phyloP scores from a whole-genome alignment of 2,113 vertebrate species.

The Labrus mixtus region DNA sequence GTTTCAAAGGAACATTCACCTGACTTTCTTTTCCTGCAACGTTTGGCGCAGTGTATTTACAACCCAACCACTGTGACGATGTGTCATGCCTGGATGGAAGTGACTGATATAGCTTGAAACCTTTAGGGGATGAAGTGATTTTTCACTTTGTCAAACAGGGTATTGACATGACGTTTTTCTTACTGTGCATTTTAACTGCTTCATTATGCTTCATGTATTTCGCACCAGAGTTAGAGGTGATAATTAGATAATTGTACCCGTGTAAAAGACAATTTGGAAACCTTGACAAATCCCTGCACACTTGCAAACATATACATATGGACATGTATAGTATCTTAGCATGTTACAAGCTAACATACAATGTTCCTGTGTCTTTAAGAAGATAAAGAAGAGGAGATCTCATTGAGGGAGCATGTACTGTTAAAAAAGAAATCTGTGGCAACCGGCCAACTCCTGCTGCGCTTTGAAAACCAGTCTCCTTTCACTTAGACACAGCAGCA shows the following conservation, averaged over 20 bases:
- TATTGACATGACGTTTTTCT: constrained; percentile 13
- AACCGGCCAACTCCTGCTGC: constrained; percentile 50
- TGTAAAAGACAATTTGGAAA: constrained; percentile 19
- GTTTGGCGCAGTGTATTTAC: constrained; percentile 32
- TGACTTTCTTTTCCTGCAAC: constrained; percentile 4
- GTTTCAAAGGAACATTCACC: neutral
- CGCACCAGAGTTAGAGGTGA: neutral
- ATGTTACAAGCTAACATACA: neutral
- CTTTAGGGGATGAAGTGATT: constrained; percentile 1
- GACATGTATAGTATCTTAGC: neutral
- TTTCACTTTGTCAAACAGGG: constrained; percentile 19
- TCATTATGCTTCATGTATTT: constrained; percentile 30
- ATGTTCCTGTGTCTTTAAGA: neutral
- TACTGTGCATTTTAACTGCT: constrained; percentile 30
- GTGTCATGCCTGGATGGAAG: neutral
- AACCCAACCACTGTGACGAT: neutral
- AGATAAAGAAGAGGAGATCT: constrained; percentile 18
- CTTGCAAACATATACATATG: neutral
- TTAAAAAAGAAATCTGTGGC: constrained; percentile 51
- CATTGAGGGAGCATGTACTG: constrained; percentile 33
- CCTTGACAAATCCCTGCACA: neutral
- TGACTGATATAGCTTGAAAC: constrained; percentile 44
- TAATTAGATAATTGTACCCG: neutral
- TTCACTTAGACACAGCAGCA: constrained; percentile 38
- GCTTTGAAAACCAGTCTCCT: constrained; percentile 56